Evolutionary conservation across 2,797 vertebrate species (phyloP), one percentile per base, ranked within the genome.

Genomic region (Garrulus glandarius): DNA sequence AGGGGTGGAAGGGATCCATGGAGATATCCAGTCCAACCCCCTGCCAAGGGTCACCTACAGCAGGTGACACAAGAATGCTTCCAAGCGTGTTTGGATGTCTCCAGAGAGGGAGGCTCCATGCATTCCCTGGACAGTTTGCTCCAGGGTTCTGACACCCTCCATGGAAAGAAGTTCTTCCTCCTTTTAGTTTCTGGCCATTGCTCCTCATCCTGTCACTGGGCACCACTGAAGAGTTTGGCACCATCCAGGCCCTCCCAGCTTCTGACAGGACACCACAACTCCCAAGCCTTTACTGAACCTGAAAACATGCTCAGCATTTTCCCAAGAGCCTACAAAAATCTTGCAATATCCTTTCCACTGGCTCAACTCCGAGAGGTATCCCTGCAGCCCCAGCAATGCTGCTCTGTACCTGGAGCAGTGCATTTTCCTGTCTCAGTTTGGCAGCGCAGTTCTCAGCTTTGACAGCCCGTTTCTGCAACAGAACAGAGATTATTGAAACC

Each of bases 381-480:
- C 70, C 78, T 53, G 34, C 69, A 81, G 46, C 61, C 60, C 61
- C 68, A 39, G 67, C 19, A 26, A 9, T 3, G 7, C 10, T 4
- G 39, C 34, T 52, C 34, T 19, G 26, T 97, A 98, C 99, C 98
- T 99, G 98, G 23, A 99, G 97, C 55, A 98, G 96, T 0, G 98
- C 97, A 1, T 98, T 96, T 41, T 99, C 99, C 94, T 98, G 97
- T 29, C 98, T 99, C 88, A 99, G 96, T 74, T 97, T 99, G 26
- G 97, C 72, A 24, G 98, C 97, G 0, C 57, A 95, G 89, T 49
- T 98, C 95, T 99, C 99, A 26, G 99, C 99, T 87, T 98, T 99
- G 15, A 98, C 74, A 3, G 99, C 99, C 76, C 99, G 98, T 82
- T 99, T 99, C 99, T 99, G 96, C 88, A 76, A 93, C 1, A 34